Evolutionary conservation across 2,797 vertebrate species (phyloP), one percentile per base, ranked within the genome.

Genomic region (Vespertilio murinus): DNA sequence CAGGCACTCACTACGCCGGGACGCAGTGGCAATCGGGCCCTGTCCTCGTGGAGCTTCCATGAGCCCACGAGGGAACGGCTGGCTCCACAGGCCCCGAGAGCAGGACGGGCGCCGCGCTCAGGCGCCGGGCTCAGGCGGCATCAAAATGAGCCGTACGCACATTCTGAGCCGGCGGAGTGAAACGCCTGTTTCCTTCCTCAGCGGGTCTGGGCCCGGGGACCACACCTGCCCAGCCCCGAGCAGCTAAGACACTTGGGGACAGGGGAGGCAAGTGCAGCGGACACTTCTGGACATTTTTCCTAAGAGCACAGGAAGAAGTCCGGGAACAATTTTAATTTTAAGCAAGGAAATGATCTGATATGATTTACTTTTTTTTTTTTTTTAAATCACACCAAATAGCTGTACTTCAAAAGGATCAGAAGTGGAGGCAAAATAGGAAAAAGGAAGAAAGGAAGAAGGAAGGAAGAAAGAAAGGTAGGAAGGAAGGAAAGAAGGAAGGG

Each of bases 341-440:
- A 75, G 12, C 12, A 61, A 84, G 74, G 38, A 88, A 83, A 22
- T 42, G 25, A 67, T 20, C 45, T 59, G 12, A 42, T 16, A n/a
- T 35, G 56, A 74, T 74, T 28, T 80, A 17, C 70, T 80, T 42
- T 42, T 94, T 91, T 88, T 42, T n/a, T n/a, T n/a, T n/a, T n/a
- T n/a, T n/a, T n/a, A n/a, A n/a, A n/a, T n/a, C n/a, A 42, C 42
- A 42, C 2, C 67, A 33, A 78, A 75, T 3, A n/a, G 23, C 17
- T 40, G 16, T 22, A 52, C n/a, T 85, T 84, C 30, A 13, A 90
- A 70, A 88, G 45, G 40, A 49, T 80, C 49, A 38, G 45, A 54
- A 67, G 45, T 12, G 7, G 70, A 91, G 33, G 59, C 33, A 35
- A 84, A 88, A 67, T 10, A 14, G 49, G 33, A 90, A 79, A 56